Conservation (phyloP, 2,113 vertebrate species). For the Circaetus gallicus region DNA sequence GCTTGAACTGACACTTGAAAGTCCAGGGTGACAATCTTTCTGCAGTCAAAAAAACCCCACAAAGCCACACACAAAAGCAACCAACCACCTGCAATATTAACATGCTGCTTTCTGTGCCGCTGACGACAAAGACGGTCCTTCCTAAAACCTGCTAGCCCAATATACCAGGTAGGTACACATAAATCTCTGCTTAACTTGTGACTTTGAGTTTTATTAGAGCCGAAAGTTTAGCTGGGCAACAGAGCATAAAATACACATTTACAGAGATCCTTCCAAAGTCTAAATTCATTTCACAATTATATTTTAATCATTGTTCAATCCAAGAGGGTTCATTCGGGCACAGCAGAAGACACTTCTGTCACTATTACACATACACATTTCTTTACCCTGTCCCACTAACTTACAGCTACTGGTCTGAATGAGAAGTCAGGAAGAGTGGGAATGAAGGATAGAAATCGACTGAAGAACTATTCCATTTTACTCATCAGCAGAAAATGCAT, state of each 20-base stretch:
- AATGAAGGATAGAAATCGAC: slow-evolving; percentile 6
- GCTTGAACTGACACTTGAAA: background rate
- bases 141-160: background rate
- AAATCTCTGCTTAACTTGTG: background rate
- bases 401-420: background rate
- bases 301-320: background rate
- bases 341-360: slow-evolving; percentile 8
- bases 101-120: background rate
- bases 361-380: background rate
- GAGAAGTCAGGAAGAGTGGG: background rate
- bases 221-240: background rate
- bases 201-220: background rate
- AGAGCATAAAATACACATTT: background rate
- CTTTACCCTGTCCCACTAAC: background rate
- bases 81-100: too few species aligned
- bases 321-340: background rate
- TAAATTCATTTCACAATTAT: background rate
- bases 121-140: background rate
- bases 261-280: background rate
- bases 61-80: background rate
- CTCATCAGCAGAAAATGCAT: slow-evolving; percentile 39
- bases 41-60: background rate
- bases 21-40: background rate
- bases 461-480: background rate
- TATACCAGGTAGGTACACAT: background rate